phyloP scores from a whole-genome alignment of 1,140 invertebrate species.

The Drosophila bipectinata region DNA sequence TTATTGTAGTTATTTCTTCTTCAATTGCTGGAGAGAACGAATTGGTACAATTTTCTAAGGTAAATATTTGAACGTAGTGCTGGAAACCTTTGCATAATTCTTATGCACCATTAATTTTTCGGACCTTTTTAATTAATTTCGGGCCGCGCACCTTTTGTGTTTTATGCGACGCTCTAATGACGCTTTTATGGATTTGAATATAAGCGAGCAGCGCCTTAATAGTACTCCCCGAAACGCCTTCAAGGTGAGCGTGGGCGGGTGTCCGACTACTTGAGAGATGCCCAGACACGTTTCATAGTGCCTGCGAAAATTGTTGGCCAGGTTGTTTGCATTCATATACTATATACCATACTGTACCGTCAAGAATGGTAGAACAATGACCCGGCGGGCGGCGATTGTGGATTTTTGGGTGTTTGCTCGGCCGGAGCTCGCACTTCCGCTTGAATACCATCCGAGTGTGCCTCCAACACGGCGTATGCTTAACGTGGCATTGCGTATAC shows the following conservation, averaged over 20 bases:
- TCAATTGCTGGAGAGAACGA: slow-evolving; percentile 29
- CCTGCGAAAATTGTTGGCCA: slow-evolving; percentile 22
- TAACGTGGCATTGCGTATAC: slow-evolving; percentile 34
- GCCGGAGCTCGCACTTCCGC: slow-evolving; percentile 51
- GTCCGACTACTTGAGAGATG: slow-evolving; percentile 8
- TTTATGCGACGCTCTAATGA: slow-evolving; percentile 60
- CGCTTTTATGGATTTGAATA: slow-evolving; percentile 61
- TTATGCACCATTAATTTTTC: slow-evolving; percentile 61
- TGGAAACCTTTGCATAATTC: slow-evolving; percentile 56
- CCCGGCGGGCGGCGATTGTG: slow-evolving; percentile 16
- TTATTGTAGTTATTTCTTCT: slow-evolving; percentile 16
- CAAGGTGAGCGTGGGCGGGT: neutral
- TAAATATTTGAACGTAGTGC: slow-evolving; percentile 14
- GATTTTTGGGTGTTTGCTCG: slow-evolving; percentile 31
- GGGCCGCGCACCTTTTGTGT: slow-evolving; percentile 43
- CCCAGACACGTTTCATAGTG: slow-evolving; percentile 42
- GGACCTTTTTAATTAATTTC: slow-evolving; percentile 69
- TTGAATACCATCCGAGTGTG: slow-evolving; percentile 55
- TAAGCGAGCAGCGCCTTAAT: slow-evolving; percentile 24
- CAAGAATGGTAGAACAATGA: slow-evolving; percentile 21
- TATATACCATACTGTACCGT: slow-evolving; percentile 1
- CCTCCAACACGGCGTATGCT: slow-evolving; percentile 44
- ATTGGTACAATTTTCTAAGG: slow-evolving; percentile 21
- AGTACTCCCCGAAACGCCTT: slow-evolving; percentile 21
- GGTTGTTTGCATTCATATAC: slow-evolving; percentile 7